phyloP scores from a whole-genome alignment of 1,140 invertebrate species.

The Planococcus citri region DNA sequence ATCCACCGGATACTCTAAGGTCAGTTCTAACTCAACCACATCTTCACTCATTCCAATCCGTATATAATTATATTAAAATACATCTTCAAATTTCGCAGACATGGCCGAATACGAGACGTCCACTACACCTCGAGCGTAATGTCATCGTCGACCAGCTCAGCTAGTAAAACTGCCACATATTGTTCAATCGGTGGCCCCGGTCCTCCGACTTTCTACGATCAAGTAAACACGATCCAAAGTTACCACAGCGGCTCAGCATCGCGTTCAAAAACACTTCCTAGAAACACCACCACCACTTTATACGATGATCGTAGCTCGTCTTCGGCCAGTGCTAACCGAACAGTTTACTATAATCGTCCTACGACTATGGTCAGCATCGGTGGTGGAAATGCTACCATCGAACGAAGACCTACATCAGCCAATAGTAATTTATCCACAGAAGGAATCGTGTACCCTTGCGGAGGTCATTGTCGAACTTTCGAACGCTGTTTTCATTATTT shows the following conservation, averaged over 20 bases:
- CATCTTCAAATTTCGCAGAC: constrained; percentile 12
- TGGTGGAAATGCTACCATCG: background rate
- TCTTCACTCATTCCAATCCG: too few species aligned
- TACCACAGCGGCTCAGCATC: background rate
- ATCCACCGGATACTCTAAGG: too few species aligned
- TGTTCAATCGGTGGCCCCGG: background rate
- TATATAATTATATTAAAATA: too few species aligned
- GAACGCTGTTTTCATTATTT: constrained; percentile 53
- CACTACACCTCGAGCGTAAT: background rate
- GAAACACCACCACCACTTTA: background rate
- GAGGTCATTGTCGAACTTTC: constrained; percentile 48
- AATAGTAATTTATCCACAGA: constrained; percentile 24
- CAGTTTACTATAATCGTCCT: too few species aligned
- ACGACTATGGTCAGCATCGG: background rate
- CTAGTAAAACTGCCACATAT: background rate
- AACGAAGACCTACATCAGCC: constrained; percentile 21
- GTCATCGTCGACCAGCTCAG: constrained; percentile 23
- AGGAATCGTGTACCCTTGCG: constrained; percentile 43
- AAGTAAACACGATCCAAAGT: background rate
- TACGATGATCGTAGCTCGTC: too few species aligned
- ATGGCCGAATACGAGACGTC: constrained; percentile 12
- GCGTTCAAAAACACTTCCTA: background rate
- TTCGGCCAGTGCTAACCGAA: too few species aligned
- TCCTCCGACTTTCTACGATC: background rate
- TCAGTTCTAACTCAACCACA: too few species aligned